Base-by-base conservation (phyloP, 2,797 vertebrate genomes). In the Selene dorsalis region DNA sequence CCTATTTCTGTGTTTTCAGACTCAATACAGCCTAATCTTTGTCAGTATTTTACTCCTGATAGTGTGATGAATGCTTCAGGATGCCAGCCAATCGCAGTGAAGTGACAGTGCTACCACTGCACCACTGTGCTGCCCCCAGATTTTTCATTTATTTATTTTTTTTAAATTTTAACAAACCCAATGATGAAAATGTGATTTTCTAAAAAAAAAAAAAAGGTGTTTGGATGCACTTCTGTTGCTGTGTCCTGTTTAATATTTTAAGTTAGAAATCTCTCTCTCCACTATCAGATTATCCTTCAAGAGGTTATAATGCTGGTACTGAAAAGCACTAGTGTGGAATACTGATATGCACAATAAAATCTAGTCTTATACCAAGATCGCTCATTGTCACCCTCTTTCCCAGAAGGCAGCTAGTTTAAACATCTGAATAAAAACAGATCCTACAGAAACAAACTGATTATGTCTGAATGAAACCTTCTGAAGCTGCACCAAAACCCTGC, bases 291-390 rank as follows among this genome's bases (percentile, higher is more conserved):
- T 4, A 41, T 41, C 68, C 6, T 38, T 28, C 2, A 16, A n/a
- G 18, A 22, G 6, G 20, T 47, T 38, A 5, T 1, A 12, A 7
- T 7, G 45, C 6, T 22, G 18, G 17, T 35, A 1, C 2, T 4
- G 4, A 38, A 48, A 62, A 69, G 0, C 35, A 52, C 3, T 3
- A 4, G 4, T 30, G 30, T 32, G 39, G 22, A 56, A 64, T 20
- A 48, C 45, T 48, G 45, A 48, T 22, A 71, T 71, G 62, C 7
- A 6, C 39, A 58, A 18, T 63, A 47, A 63, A 63, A 72, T 45
- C 10, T 2, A n/a, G 3, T 35, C 17, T 32, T 60, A 26, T 17
- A 12, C 48, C n/a, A 22, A 20, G 13, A 62, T 57, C 17, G 6
- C 3, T 41, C 14, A 12, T 26, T 20, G 8, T 14, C n/a, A 11